Conservation (phyloP, 2,113 vertebrate genomes). For the Gadus chalcogrammus region DNA sequence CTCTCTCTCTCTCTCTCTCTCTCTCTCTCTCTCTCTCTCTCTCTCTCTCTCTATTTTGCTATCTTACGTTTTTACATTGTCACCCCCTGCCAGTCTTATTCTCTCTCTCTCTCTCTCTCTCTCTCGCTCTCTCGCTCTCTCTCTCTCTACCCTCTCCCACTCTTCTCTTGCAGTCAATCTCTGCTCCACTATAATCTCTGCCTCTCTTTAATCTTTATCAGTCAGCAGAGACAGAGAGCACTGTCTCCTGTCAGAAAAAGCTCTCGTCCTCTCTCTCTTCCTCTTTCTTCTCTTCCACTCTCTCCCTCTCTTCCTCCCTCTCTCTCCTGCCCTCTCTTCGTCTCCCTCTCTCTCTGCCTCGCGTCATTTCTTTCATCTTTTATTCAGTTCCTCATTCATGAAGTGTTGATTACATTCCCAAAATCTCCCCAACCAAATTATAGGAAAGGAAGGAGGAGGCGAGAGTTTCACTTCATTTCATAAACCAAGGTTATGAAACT, state of each 20-base stretch:
- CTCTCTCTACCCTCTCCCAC: conserved; percentile 57
- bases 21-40: conserved; percentile 34
- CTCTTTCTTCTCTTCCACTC: conserved; percentile 4
- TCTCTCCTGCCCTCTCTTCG: conserved; percentile 17
- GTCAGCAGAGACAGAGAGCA: conserved; percentile 59
- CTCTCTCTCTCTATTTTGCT: conserved; percentile 35
- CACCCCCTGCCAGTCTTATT: neutral
- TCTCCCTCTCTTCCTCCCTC: conserved; percentile 11
- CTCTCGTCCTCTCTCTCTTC: conserved; percentile 16
- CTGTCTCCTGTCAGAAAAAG: conserved; percentile 40
- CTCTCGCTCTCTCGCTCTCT: conserved; percentile 23
- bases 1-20: conserved; percentile 39
- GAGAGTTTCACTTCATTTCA: neutral
- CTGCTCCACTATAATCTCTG: conserved; percentile 19
- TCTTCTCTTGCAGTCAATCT: conserved; percentile 47
- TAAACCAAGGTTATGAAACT: conserved; percentile 22
- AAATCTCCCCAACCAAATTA: conserved; percentile 37
- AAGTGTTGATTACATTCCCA: conserved; percentile 29
- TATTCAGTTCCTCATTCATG: conserved; percentile 31
- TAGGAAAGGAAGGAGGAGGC: conserved; percentile 22
- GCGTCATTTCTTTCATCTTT: conserved; percentile 18
- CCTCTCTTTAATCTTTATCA: conserved; percentile 62
- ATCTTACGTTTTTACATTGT: conserved; percentile 23
- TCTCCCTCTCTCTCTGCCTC: conserved; percentile 10
- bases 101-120: conserved; percentile 10